Evolutionary conservation across 2,888 invertebrate genomes (phyloP).

Genomic region (Polyploca ridens): DNA sequence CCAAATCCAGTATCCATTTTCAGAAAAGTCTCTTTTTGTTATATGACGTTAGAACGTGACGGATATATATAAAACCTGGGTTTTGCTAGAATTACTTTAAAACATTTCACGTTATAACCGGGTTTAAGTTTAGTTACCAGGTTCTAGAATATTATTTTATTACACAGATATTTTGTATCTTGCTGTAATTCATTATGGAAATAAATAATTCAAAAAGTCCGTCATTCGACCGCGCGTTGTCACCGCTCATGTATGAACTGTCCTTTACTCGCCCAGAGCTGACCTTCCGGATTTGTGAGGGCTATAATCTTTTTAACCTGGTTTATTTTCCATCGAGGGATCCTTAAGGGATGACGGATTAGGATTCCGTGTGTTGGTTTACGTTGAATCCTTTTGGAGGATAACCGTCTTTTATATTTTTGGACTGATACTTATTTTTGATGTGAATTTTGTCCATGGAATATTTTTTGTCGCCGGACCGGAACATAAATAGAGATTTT

Average conservation of each 20-base stretch:
- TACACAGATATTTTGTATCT: no score
- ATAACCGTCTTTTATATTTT: background rate
- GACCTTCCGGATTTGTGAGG: conserved; percentile 21
- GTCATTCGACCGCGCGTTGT: background rate
- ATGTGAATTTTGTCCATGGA: background rate
- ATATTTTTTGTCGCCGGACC: no score
- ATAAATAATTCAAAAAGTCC: background rate
- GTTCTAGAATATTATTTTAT: no score
- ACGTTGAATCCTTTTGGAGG: background rate
- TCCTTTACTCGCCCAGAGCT: background rate
- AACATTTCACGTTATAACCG: no score
- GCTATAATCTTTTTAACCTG: conserved; percentile 29
- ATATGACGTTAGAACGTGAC: no score
- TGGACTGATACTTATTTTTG: background rate
- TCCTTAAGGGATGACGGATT: conserved; percentile 17
- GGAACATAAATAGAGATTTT: no score
- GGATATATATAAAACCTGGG: no score
- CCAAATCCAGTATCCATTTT: no score
- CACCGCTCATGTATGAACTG: background rate
- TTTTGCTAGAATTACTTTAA: no score
- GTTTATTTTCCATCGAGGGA: conserved; percentile 19
- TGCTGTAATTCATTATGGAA: no score
- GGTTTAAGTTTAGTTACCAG: no score
- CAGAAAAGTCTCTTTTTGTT: no score
- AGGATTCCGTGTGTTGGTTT: background rate